These are phyloP conservation scores for Trichogramma dendrolimi DNA, from an alignment of 2,888 invertebrate species.

Conservation along the genomic window DNA sequence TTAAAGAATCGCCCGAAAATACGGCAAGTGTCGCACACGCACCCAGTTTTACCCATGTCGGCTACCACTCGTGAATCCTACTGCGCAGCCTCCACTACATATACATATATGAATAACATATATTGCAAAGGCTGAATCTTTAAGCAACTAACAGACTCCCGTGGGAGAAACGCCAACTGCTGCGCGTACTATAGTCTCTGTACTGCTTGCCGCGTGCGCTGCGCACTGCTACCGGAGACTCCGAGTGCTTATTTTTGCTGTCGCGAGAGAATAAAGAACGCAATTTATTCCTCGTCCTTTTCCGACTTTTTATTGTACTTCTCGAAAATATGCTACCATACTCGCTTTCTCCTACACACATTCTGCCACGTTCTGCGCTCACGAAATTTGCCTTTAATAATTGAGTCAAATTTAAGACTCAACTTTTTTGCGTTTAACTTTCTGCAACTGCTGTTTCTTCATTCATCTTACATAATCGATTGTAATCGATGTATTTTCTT, in stretches of 20 bases:
- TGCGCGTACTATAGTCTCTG: neutral
- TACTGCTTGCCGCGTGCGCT: neutral
- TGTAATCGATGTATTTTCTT: no score
- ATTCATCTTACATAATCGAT: neutral
- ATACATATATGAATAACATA: no score
- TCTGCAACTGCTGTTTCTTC: neutral
- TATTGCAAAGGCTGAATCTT: conserved; percentile 20
- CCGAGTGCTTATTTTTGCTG: conserved; percentile 15
- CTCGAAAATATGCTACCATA: neutral
- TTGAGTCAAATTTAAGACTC: conserved; percentile 1
- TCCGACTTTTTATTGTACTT: conserved; percentile 1
- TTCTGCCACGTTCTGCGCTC: neutral
- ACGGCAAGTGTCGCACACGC: conserved; percentile 38
- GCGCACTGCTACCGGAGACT: neutral
- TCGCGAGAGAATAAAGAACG: conserved; percentile 26
- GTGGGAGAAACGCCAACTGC: conserved; percentile 10
- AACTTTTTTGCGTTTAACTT: neutral
- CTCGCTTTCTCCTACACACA: neutral
- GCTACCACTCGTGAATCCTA: conserved; percentile 42
- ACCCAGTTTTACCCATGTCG: conserved; percentile 30
- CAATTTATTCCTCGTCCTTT: conserved; percentile 23
- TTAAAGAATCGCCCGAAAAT: conserved; percentile 47
- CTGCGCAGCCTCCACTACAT: conserved; percentile 32
- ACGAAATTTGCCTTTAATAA: conserved; percentile 15
- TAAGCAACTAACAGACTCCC: conserved; percentile 18